These are phyloP conservation scores for Trichacis sp. DNA, from an alignment of 2,888 invertebrate species.

Conservation along the genomic window DNA sequence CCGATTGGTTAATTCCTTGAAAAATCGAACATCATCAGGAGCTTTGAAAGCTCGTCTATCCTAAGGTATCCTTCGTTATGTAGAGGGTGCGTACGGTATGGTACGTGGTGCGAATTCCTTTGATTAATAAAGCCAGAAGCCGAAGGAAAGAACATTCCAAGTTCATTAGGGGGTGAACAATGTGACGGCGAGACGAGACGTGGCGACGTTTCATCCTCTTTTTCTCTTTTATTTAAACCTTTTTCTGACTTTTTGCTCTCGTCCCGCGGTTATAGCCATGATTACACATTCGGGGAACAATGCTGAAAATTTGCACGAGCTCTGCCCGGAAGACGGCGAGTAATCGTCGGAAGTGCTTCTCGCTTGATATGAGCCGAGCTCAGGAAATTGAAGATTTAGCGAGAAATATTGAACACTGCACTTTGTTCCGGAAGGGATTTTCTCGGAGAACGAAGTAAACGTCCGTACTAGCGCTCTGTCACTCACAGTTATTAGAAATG, in stretches of 20 bases:
- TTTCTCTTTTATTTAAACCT: too few relatives aligned
- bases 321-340: constrained; percentile 16
- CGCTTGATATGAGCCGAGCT: constrained; percentile 14
- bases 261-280: constrained; percentile 19
- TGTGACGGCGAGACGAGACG: constrained; percentile 26
- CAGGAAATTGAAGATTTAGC: constrained; percentile 3
- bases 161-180: constrained; percentile 30
- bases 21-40: constrained; percentile 14
- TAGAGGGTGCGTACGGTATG: constrained; percentile 16
- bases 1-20: not conserved
- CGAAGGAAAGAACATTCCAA: constrained; percentile 6
- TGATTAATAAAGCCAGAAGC: constrained; percentile 32
- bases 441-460: not conserved
- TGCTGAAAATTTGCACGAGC: constrained; percentile 21
- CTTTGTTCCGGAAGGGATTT: not conserved
- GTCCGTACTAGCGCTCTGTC: too few relatives aligned
- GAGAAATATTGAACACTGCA: constrained; percentile 8
- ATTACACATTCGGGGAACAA: constrained; percentile 29
- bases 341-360: constrained; percentile 24
- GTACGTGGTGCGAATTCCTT: constrained; percentile 28
- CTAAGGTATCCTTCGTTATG: constrained; percentile 4
- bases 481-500: too few relatives aligned
- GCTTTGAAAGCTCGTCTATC: constrained; percentile 5
- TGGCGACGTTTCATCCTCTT: constrained; percentile 19
- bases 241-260: constrained; percentile 30